phyloP scores from a whole-genome alignment of 2,888 invertebrate genomes.

The Omphaloscelis lunosa region DNA sequence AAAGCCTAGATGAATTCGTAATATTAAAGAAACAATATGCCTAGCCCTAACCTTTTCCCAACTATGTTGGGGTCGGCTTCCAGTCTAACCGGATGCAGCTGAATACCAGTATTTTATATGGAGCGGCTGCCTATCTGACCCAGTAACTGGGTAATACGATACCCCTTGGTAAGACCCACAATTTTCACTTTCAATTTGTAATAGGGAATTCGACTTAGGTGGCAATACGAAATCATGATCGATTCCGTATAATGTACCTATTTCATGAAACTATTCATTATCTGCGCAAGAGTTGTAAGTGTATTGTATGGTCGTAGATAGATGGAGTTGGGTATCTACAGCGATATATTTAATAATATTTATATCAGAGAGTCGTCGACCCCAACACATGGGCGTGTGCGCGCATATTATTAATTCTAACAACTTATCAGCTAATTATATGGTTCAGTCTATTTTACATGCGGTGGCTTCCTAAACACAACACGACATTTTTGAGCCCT shows the following conservation, averaged over 20 bases:
- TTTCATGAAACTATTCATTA: slow-evolving; percentile 40
- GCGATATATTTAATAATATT: slow-evolving; percentile 81
- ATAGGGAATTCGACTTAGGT: background rate
- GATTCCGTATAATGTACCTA: slow-evolving; percentile 12
- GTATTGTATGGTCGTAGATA: slow-evolving; percentile 67
- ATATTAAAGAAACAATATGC: too few relatives aligned
- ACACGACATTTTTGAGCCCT: slow-evolving; percentile 1
- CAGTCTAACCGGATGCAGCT: too few relatives aligned
- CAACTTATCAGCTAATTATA: slow-evolving; percentile 62
- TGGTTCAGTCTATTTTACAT: slow-evolving; percentile 32
- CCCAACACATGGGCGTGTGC: slow-evolving; percentile 78
- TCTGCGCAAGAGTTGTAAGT: slow-evolving; percentile 39
- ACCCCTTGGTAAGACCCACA: too few relatives aligned
- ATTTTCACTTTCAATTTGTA: background rate
- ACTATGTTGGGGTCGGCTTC: too few relatives aligned
- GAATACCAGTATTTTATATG: too few relatives aligned
- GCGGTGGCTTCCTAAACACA: slow-evolving; percentile 25
- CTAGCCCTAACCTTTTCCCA: too few relatives aligned
- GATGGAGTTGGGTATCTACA: slow-evolving; percentile 64
- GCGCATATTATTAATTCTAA: slow-evolving; percentile 72
- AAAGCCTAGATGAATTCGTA: too few relatives aligned
- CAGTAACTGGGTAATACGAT: too few relatives aligned
- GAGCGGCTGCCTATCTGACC: too few relatives aligned
- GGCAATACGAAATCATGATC: background rate
- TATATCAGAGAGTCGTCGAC: slow-evolving; percentile 87